Evolutionary conservation across 1,140 invertebrate species (phyloP), one percentile per base, ranked within the genome.

Genomic region (Bacillus rossius): DNA sequence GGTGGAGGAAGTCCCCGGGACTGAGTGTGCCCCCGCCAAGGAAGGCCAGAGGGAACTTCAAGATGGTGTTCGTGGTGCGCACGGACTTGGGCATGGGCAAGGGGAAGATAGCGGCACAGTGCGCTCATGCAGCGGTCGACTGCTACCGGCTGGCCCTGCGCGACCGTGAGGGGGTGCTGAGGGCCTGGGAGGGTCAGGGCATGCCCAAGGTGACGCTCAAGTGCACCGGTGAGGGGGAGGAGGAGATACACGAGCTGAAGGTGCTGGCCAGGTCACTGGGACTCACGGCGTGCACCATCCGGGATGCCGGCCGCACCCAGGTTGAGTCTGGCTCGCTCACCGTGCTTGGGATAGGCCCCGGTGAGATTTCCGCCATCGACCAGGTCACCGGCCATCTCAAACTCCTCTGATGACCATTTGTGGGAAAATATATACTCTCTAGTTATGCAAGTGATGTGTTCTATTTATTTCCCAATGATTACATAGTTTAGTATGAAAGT

Each of bases 1-100:
- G 4, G 29, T 34, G 29, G 29, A 34, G 29, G 29, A 34, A 34
- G 29, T 7, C 29, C 29, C 29, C 29, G 29, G 29, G 29, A 10
- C 29, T 10, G 10, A 4, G 5, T 4, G 5, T 4, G 5, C 29
- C 29, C 4, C 10, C 29, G 4, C 5, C 29, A 10, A 34, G 29
- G 10, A 34, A 10, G 10, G 29, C 29, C 10, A 34, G 74, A 74
- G 64, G 70, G 69, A 34, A 49, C 17, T 14, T 53, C 58, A 94
- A 94, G 78, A 75, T 97, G 72, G 87, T 95, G 1, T 71, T 98
- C 45, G 86, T 95, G 20, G 88, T 96, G 2, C 78, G 93, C 68
- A 92, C 84, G 69, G 94, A 98, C 71, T 76, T 98, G 0, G 89
- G 91, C 72, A 97, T 98, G 94, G 85, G 88, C 17, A 96, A 94